Percentiles rank a stretch among this genome's conserved stretches.
These are phyloP conservation scores for Lapara coniferarum DNA, from an alignment of 2,888 invertebrate genomes.

Conservation along the genomic window DNA sequence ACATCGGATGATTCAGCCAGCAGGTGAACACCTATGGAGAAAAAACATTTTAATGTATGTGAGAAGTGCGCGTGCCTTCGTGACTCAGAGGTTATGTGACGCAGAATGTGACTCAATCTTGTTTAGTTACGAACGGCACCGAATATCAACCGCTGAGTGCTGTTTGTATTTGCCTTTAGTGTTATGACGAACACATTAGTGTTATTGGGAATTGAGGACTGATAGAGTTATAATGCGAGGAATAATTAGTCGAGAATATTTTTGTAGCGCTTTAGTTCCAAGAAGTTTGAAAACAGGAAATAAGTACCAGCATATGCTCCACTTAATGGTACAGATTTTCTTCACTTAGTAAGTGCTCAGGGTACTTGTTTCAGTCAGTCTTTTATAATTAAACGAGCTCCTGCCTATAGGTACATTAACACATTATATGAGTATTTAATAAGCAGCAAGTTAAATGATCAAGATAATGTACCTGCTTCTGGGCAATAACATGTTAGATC, in stretches of 20 bases:
- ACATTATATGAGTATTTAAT: no score
- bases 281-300: conserved; percentile 1
- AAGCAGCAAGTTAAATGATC: no score
- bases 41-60: conserved; percentile 57
- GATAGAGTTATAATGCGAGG: conserved; percentile 23
- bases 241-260: conserved; percentile 22
- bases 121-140: conserved; percentile 54
- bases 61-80: conserved; percentile 56
- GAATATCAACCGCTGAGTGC: conserved; percentile 40
- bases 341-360: not conserved
- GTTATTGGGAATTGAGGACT: conserved; percentile 26
- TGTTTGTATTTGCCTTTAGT: conserved; percentile 45
- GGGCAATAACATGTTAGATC: no score
- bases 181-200: conserved; percentile 26
- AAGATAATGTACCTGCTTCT: no score
- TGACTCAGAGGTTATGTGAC: conserved; percentile 52
- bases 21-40: conserved; percentile 68
- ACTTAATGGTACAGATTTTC: not conserved
- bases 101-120: conserved; percentile 64
- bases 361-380: no score
- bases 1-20: conserved; percentile 60
- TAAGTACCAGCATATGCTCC: not conserved
- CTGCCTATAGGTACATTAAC: no score
- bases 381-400: no score
- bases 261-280: conserved; percentile 2